phyloP scores from a whole-genome alignment of 2,113 vertebrate genomes.

The Malurus cyaneus region DNA sequence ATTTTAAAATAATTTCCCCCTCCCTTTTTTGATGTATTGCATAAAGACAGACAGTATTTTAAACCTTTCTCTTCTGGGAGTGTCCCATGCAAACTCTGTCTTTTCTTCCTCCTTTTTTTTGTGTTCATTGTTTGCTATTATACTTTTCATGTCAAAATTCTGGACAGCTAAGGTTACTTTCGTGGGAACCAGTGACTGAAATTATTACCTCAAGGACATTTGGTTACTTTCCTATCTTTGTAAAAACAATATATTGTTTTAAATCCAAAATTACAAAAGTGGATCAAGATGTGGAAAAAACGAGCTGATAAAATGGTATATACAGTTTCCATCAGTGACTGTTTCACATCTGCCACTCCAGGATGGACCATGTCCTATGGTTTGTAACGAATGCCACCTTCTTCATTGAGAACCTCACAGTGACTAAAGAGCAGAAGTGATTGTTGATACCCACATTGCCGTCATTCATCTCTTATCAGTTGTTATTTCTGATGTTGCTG shows the following conservation, averaged over 20 bases:
- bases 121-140: background rate
- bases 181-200: background rate
- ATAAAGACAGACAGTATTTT: background rate
- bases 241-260: conserved; percentile 32
- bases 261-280: conserved; percentile 8
- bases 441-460: background rate
- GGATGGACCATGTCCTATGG: background rate
- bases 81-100: background rate
- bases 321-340: background rate
- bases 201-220: background rate
- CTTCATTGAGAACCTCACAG: background rate
- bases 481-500: conserved; percentile 22
- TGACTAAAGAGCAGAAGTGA: background rate
- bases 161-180: background rate
- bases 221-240: conserved; percentile 17
- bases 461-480: background rate
- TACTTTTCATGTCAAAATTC: background rate
- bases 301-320: background rate
- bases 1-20: background rate
- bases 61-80: background rate
- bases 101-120: background rate
- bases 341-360: conserved; percentile 15
- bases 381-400: conserved; percentile 20
- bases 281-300: conserved; percentile 17
- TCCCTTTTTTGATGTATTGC: background rate